These are phyloP conservation scores for Asbolus verrucosus DNA, from an alignment of 1,140 invertebrate species.

Conservation along the genomic window DNA sequence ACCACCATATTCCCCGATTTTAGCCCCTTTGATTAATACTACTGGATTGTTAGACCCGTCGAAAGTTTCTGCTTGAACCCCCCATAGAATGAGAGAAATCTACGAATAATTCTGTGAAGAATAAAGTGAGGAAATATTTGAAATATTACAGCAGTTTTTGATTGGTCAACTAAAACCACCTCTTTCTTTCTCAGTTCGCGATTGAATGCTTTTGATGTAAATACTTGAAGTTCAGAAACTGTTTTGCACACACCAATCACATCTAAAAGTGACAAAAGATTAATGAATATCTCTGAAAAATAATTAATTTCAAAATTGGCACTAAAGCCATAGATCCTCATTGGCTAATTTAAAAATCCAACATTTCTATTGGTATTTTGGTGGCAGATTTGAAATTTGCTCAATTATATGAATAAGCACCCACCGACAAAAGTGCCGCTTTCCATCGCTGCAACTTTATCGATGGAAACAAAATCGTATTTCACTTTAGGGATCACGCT, in stretches of 20 bases:
- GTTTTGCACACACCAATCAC: conserved; percentile 90
- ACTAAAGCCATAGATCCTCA: too few species aligned
- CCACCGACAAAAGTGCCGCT: conserved; percentile 80
- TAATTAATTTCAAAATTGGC: too few species aligned
- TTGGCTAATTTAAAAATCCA: too few species aligned
- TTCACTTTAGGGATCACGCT: conserved; percentile 80
- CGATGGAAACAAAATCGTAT: conserved; percentile 87
- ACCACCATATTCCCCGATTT: conserved; percentile 79
- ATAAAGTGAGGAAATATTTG: neutral
- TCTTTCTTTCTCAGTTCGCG: conserved; percentile 93
- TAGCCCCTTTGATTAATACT: conserved; percentile 83
- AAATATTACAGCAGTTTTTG: conserved; percentile 77
- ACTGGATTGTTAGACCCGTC: conserved; percentile 81
- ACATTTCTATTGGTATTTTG: too few species aligned
- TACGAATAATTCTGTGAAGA: conserved; percentile 57
- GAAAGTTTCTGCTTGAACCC: conserved; percentile 86
- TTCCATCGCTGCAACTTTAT: conserved; percentile 75
- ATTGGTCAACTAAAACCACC: conserved; percentile 87
- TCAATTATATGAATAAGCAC: conserved; percentile 42
- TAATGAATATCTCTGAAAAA: too few species aligned
- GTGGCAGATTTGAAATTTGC: neutral
- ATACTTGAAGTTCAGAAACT: conserved; percentile 76
- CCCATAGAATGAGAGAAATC: conserved; percentile 82
- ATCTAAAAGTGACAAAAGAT: conserved; percentile 79
- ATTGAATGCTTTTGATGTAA: conserved; percentile 81